These are phyloP conservation scores for Reinhardtius hippoglossoides DNA, from an alignment of 2,113 vertebrate species.

Conservation along the genomic window DNA sequence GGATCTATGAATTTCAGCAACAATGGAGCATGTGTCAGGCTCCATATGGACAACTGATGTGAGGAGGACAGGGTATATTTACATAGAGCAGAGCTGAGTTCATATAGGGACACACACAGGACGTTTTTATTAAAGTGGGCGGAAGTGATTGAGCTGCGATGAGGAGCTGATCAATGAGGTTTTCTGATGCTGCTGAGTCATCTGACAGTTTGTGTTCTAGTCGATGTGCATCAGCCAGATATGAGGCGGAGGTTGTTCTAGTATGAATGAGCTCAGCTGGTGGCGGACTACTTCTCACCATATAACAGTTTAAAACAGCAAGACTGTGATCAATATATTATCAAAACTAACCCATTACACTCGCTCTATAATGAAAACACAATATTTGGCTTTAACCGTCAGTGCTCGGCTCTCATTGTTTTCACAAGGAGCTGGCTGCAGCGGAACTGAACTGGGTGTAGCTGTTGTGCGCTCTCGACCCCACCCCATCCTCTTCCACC, in stretches of 20 bases:
- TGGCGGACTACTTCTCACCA: neutral
- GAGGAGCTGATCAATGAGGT: neutral
- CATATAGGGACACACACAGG: neutral
- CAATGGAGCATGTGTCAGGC: neutral
- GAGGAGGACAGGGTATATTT: neutral
- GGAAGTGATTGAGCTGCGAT: neutral
- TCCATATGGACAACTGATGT: neutral
- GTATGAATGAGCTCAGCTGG: neutral
- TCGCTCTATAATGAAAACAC: neutral
- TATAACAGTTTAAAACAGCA: neutral
- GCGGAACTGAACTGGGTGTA: conserved; percentile 79
- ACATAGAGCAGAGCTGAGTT: neutral
- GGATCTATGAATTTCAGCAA: neutral
- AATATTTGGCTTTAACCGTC: no score
- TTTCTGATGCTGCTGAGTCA: neutral
- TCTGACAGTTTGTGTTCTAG: neutral
- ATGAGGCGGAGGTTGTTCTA: neutral
- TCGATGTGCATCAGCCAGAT: neutral
- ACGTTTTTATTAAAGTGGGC: neutral
- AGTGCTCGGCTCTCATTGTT: conserved; percentile 46
- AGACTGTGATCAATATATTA: neutral
- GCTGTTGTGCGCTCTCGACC: conserved; percentile 62
- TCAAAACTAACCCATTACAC: neutral
- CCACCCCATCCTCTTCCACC: conserved; percentile 78
- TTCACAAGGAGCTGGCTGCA: conserved; percentile 71